Evolutionary conservation across 64 coral and sea anemone species (phyloP).

Genomic region (Anthopleura sola): DNA sequence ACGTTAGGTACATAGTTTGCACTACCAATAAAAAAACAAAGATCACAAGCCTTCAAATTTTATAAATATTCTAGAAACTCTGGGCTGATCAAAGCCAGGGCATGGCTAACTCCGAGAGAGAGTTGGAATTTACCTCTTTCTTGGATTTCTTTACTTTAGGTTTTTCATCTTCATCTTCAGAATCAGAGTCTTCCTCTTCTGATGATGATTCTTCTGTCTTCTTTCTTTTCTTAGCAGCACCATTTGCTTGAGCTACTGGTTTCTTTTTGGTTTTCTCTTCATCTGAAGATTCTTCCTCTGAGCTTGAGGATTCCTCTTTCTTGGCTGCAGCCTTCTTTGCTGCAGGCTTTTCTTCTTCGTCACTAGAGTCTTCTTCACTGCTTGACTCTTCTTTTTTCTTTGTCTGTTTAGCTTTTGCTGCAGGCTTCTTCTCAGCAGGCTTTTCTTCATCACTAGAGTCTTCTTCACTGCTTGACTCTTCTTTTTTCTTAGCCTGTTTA

Average conservation of each 20-base stretch:
- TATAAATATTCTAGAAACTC: no score
- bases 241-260: background rate
- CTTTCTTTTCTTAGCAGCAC: background rate
- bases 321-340: slow-evolving; percentile 6
- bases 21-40: no score
- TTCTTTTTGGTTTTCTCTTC: background rate
- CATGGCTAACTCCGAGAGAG: no score
- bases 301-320: background rate
- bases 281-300: background rate
- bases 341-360: background rate
- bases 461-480: background rate
- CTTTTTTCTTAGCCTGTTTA: background rate
- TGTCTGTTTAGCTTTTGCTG: background rate
- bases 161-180: background rate
- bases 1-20: background rate
- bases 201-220: background rate
- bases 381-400: slow-evolving; percentile 1
- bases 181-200: background rate
- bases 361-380: slow-evolving; percentile 8
- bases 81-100: no score
- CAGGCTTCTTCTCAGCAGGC: background rate
- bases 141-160: background rate
- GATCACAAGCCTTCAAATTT: no score
- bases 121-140: background rate
- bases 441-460: slow-evolving; percentile 11